A percentile compares a stretch with the other conserved stretches of the same genome.
Conservation (phyloP, 2,888 invertebrate genomes). For the Ochlodes sylvanus region DNA sequence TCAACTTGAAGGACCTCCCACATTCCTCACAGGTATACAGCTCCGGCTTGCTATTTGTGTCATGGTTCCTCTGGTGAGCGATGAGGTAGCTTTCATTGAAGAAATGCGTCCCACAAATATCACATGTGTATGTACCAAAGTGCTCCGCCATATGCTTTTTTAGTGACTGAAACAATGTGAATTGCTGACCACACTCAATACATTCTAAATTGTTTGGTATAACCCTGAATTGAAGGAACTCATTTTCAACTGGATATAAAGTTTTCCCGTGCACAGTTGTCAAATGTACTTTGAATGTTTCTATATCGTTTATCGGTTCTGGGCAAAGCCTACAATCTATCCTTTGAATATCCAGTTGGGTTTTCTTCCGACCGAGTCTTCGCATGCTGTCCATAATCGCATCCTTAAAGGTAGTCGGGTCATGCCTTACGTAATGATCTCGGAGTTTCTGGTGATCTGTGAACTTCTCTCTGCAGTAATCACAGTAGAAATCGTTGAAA, state of each 20-base stretch:
- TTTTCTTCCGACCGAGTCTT: constrained; percentile 56
- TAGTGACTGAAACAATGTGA: constrained; percentile 59
- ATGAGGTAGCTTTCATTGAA: constrained; percentile 69
- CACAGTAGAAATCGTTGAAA: constrained; percentile 69
- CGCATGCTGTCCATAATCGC: constrained; percentile 57
- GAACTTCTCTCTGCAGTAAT: constrained; percentile 69
- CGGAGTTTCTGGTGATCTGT: constrained; percentile 62
- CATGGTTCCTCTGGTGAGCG: constrained; percentile 64
- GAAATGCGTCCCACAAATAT: constrained; percentile 71
- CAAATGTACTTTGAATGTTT: constrained; percentile 58
- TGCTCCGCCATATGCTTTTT: constrained; percentile 69
- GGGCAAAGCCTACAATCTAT: constrained; percentile 66
- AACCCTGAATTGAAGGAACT: constrained; percentile 59
- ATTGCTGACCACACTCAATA: constrained; percentile 52
- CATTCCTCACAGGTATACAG: constrained; percentile 76
- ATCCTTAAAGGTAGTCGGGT: constrained; percentile 57
- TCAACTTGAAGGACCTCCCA: constrained; percentile 67
- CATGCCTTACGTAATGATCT: constrained; percentile 62
- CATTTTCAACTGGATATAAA: constrained; percentile 47
- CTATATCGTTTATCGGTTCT: constrained; percentile 60
- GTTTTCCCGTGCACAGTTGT: constrained; percentile 51
- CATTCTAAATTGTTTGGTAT: constrained; percentile 52
- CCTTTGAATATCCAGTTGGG: constrained; percentile 67
- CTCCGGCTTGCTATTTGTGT: constrained; percentile 56
- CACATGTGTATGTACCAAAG: constrained; percentile 67